Conservation (phyloP, 2,888 invertebrate species). For the Plagodis dolabraria region DNA sequence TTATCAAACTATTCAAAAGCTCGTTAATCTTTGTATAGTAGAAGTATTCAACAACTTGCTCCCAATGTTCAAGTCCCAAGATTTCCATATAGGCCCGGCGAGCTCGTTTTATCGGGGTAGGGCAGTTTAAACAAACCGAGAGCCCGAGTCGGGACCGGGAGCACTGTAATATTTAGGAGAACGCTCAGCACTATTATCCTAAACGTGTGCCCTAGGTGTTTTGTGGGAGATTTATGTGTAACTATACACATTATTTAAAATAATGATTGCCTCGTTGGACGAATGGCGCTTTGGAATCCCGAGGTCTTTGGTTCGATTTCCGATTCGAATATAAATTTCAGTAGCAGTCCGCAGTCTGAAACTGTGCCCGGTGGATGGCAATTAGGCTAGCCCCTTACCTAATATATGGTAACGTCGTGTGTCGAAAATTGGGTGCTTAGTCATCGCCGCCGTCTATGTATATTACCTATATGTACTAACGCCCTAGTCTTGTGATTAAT, state of each 20-base stretch:
- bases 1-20: background rate
- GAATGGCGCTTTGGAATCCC: too few relatives aligned
- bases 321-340: too few relatives aligned
- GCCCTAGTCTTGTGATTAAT: too few relatives aligned
- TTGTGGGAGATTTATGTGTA: constrained; percentile 43
- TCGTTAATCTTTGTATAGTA: background rate
- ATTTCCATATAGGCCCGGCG: background rate
- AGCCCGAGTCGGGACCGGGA: constrained; percentile 10
- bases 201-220: constrained; percentile 43
- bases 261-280: constrained; percentile 1
- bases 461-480: too few relatives aligned
- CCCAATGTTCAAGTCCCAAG: constrained; percentile 35
- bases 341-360: too few relatives aligned
- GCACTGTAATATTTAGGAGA: constrained; percentile 58
- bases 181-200: constrained; percentile 44
- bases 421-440: too few relatives aligned
- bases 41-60: constrained; percentile 29
- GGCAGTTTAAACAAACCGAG: constrained; percentile 46
- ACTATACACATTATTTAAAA: constrained; percentile 23
- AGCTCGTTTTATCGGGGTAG: constrained; percentile 44
- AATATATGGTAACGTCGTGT: too few relatives aligned
- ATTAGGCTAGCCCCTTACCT: too few relatives aligned
- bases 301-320: too few relatives aligned
- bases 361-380: too few relatives aligned
- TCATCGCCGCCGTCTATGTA: too few relatives aligned